These are phyloP conservation scores for Phaonia tiefii DNA, from an alignment of 2,888 invertebrate species.

Conservation along the genomic window DNA sequence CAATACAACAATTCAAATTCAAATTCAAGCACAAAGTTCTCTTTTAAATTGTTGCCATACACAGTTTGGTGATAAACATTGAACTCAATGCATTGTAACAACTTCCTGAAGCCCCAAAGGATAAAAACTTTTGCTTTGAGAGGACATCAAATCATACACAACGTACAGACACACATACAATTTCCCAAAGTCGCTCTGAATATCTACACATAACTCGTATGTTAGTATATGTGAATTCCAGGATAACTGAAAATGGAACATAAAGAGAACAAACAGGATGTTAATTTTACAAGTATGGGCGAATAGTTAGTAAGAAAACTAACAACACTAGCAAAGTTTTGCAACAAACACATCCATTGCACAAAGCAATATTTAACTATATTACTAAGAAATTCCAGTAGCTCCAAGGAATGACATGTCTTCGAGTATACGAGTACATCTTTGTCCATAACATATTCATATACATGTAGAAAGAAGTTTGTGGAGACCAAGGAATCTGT, in stretches of 20 bases:
- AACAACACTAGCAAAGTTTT: slow-evolving; percentile 47
- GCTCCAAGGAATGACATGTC: slow-evolving; percentile 42
- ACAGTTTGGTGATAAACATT: slow-evolving; percentile 42
- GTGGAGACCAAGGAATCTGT: slow-evolving; percentile 27
- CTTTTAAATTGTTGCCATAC: slow-evolving; percentile 27
- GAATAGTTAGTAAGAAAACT: slow-evolving; percentile 44
- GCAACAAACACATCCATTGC: slow-evolving; percentile 42
- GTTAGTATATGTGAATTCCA: slow-evolving; percentile 23
- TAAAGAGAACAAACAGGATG: slow-evolving; percentile 71
- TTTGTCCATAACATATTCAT: slow-evolving; percentile 20
- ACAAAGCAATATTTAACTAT: slow-evolving; percentile 58
- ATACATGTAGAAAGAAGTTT: slow-evolving; percentile 9
- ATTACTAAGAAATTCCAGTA: slow-evolving; percentile 18
- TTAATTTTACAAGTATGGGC: slow-evolving; percentile 59
- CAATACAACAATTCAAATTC: background rate
- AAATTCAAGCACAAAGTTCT: slow-evolving; percentile 1
- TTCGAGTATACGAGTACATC: slow-evolving; percentile 5
- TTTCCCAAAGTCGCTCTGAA: background rate
- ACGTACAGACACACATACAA: slow-evolving; percentile 8
- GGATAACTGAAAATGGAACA: slow-evolving; percentile 43
- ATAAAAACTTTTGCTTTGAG: slow-evolving; percentile 67
- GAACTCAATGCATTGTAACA: slow-evolving; percentile 60
- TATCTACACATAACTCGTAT: too few species aligned
- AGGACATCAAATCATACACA: slow-evolving; percentile 28
- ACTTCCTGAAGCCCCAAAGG: slow-evolving; percentile 66